Evolutionary conservation across 37 sponge, comb jelly and placozoan genomes (phyloP), one percentile per base, ranked within the genome.

Genomic region (Mnemiopsis leidyi): DNA sequence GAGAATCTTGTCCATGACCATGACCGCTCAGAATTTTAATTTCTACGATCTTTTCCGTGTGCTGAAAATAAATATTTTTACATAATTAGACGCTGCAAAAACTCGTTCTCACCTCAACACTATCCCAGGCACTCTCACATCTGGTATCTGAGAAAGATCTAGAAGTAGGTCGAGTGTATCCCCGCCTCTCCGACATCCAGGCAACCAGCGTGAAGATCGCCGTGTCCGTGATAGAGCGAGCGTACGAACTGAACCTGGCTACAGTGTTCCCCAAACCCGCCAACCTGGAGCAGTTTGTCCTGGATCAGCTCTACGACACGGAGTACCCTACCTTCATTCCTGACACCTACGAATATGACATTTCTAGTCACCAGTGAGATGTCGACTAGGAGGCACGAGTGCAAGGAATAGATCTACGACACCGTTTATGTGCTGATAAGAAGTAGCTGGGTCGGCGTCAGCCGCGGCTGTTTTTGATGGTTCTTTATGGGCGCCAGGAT

Each of bases 321-420:
- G 93, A 93, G 23, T 93, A 93, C 31, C 68, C 39, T 16, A 30
- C 76, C 13, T 93, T 93, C 48, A 69, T 93, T 83, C 93, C 93
- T 16, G 68, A 93, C 26, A 76, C 79, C 23, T 93, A 93, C 48
- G 93, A 92, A 20, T 92, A 85, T 25, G 61, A 48, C 13, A 5
- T 48, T 48, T 48, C 61, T 13, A 48, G 13, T 13, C 13, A 48
- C 13, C 61, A 48, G 61, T 48, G 61, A 48, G 61, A 48, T 48
- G n/a, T n/a, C n/a, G n/a, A n/a, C n/a, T n/a, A n/a, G n/a, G n/a
- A n/a, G n/a, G n/a, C n/a, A n/a, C n/a, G n/a, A n/a, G n/a, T n/a
- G n/a, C n/a, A n/a, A n/a, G n/a, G n/a, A n/a, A n/a, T n/a, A n/a
- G n/a, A n/a, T n/a, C n/a, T n/a, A n/a, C n/a, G n/a, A n/a, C n/a